These are phyloP conservation scores for Probosciger aterrimus DNA, from an alignment of 2,113 vertebrate genomes.

Conservation along the genomic window DNA sequence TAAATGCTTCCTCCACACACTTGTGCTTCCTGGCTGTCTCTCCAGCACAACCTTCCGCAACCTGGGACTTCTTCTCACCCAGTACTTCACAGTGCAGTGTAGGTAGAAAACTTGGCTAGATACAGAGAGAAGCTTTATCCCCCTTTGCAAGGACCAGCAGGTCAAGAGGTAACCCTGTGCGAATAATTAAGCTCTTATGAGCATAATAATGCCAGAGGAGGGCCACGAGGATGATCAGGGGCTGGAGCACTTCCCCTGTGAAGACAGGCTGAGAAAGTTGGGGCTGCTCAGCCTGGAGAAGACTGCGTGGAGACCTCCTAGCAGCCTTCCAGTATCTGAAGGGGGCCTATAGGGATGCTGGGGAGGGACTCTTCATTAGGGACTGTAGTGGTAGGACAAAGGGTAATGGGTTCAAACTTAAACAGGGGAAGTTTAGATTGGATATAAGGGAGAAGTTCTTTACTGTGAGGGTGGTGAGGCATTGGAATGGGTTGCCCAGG, in stretches of 20 bases:
- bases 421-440: not conserved
- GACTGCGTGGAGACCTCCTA: not conserved
- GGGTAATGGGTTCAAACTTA: not conserved
- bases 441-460: not conserved
- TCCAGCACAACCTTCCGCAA: not conserved
- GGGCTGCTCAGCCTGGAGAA: not conserved
- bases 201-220: not conserved
- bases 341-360: not conserved
- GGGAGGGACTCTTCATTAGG: no score
- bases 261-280: not conserved
- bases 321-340: not conserved
- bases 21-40: not conserved
- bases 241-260: not conserved
- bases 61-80: not conserved
- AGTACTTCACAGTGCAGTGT: not conserved
- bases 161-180: not conserved
- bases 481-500: not conserved
- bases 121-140: not conserved
- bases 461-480: no score
- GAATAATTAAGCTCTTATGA: not conserved
- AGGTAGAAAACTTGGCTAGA: not conserved
- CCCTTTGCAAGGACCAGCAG: not conserved
- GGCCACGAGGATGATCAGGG: not conserved
- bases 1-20: not conserved
- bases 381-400: not conserved